These are phyloP conservation scores for Penaeus japonicus DNA, from an alignment of 1,140 invertebrate genomes.

Conservation along the genomic window DNA sequence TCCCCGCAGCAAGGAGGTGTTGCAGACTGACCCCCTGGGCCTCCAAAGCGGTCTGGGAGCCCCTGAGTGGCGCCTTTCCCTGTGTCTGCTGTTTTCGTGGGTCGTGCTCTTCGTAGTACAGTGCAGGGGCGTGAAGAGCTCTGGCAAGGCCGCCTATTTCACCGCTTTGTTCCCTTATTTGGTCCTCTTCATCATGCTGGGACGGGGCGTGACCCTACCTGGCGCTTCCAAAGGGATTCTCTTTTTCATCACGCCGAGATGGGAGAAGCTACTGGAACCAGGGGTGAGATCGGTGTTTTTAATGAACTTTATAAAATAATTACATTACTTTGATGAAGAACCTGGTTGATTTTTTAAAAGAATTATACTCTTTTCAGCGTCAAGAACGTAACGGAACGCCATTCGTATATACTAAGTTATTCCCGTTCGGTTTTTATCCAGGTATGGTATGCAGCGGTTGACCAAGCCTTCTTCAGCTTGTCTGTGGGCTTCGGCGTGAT, in stretches of 20 bases:
- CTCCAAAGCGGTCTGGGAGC: conserved; percentile 62
- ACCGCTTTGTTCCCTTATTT: conserved; percentile 67
- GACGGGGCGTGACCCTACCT: conserved; percentile 68
- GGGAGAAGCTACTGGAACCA: conserved; percentile 6
- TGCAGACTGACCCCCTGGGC: not conserved
- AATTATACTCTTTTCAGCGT: no score
- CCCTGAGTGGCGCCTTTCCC: conserved; percentile 69
- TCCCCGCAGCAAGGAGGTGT: not conserved
- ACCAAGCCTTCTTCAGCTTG: conserved; percentile 65
- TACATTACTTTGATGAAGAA: no score
- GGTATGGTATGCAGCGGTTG: conserved; percentile 64
- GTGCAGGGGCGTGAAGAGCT: conserved; percentile 73
- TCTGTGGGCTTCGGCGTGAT: conserved; percentile 64
- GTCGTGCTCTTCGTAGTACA: conserved; percentile 70
- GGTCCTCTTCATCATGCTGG: conserved; percentile 64
- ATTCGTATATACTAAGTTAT: no score
- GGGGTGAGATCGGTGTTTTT: no score
- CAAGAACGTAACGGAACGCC: no score
- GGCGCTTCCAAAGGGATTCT: conserved; percentile 67
- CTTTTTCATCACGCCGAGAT: conserved; percentile 65
- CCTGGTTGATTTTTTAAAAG: no score
- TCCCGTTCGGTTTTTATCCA: conserved; percentile 62
- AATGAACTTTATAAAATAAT: no score
- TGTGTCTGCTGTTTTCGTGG: conserved; percentile 71
- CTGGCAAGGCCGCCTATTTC: conserved; percentile 74